Percentiles rank a stretch among this genome's conserved stretches.
These are phyloP conservation scores for Aldrovandia affinis DNA, from an alignment of 2,797 vertebrate genomes.

Conservation along the genomic window DNA sequence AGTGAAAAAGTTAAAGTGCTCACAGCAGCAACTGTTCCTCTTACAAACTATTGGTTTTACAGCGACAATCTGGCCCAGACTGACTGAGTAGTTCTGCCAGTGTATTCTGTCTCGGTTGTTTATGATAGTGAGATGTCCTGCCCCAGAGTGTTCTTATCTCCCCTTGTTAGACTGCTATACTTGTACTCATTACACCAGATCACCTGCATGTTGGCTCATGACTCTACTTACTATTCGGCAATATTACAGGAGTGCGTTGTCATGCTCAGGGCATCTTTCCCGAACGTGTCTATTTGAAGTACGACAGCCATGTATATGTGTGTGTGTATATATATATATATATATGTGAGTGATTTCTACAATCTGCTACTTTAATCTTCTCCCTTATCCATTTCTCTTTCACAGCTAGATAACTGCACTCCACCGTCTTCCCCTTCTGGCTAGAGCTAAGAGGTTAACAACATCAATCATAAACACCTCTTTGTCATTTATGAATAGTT, in stretches of 20 bases:
- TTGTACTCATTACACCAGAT: neutral
- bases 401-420: neutral
- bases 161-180: neutral
- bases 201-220: neutral
- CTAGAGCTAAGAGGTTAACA: constrained; percentile 11
- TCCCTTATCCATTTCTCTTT: neutral
- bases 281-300: neutral
- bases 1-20: too few relatives aligned
- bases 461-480: constrained; percentile 4
- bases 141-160: neutral
- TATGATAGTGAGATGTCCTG: neutral
- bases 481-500: constrained; percentile 16
- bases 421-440: neutral
- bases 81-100: neutral
- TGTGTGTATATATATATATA: neutral
- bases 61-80: neutral
- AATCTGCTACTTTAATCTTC: constrained; percentile 2
- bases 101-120: neutral
- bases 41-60: neutral
- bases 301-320: neutral
- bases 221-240: neutral
- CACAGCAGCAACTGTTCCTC: neutral
- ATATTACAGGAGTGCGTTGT: neutral
- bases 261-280: neutral
- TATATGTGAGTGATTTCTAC: neutral